Evolutionary conservation across 2,797 vertebrate genomes (phyloP), one percentile per base, ranked within the genome.

Genomic region (Sebastolobus altivelis): DNA sequence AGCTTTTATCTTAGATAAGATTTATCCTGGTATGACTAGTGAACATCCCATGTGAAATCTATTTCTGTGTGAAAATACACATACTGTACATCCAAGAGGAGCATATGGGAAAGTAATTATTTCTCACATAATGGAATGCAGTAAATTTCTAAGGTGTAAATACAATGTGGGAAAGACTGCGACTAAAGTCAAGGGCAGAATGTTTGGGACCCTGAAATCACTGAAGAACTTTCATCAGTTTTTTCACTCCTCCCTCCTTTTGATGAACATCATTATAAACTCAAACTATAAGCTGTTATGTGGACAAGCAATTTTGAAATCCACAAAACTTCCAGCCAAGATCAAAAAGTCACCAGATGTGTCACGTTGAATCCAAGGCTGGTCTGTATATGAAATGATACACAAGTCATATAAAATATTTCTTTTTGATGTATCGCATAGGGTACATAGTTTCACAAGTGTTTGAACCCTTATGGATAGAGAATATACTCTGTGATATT

Each of bases 171-270:
- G 55, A 59, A 56, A 65, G 27, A 49, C 62, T 72, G 58, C n/a
- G 22, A 71, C 65, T 22, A 38, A 68, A 78, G 20, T 22, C 13
- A 49, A 65, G 58, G 13, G 35, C 77, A 80, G 40, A 61, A 49
- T 74, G 55, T 77, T 54, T 54, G 60, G 29, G 20, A 55, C 27
- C n/a, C 61, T 55, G 14, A 75, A 58, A 58, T 82, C 37, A 78
- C 25, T 11, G 31, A 65, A 58, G 18, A 65, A 66, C 66, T 65
- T 86, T 77, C 11, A 82, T 79, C 72, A 65, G 27, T 60, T 40
- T 69, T 69, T 78, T 72, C 22, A 56, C 35, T n/a, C 1, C 52
- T 52, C 49, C 65, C 18, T 78, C 37, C 16, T 71, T 76, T 74
- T 75, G 61, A n/a, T 27, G 56, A 25, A 25, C 52, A 18, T 75